Conservation (phyloP, 2,888 invertebrate species). For the Boloria selene region DNA sequence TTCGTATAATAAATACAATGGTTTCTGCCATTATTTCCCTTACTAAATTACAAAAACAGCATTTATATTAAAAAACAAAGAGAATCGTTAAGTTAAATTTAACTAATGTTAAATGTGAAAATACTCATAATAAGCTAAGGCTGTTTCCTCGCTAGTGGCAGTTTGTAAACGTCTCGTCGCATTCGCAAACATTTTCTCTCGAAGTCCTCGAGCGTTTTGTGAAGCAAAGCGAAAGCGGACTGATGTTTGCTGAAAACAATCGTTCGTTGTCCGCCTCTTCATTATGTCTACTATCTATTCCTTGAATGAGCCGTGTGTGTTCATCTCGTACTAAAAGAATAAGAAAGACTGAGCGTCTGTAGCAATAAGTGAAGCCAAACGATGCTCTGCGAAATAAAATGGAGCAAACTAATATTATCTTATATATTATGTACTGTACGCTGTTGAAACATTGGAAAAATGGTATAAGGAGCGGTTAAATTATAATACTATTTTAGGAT, state of each 20-base stretch:
- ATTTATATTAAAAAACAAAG: too few relatives aligned
- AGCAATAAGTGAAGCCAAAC: too few relatives aligned
- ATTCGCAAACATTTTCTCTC: conserved; percentile 38
- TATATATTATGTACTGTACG: too few relatives aligned
- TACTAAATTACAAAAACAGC: too few relatives aligned
- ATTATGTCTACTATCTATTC: conserved; percentile 30
- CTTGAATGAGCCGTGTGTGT: conserved; percentile 14
- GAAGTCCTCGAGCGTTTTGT: conserved; percentile 39
- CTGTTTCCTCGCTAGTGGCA: conserved; percentile 20
- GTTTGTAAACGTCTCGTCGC: conserved; percentile 35
- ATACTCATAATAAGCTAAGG: conserved; percentile 28
- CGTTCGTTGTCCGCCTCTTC: conserved; percentile 30
- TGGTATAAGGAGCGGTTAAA: too few relatives aligned
- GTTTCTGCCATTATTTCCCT: too few relatives aligned
- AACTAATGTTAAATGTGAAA: conserved; percentile 6
- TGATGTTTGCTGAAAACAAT: conserved; percentile 39
- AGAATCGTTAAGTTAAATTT: background rate
- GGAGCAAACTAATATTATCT: too few relatives aligned
- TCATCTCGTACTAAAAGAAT: background rate
- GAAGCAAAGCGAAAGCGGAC: conserved; percentile 36
- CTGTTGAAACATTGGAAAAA: too few relatives aligned
- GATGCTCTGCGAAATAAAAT: too few relatives aligned
- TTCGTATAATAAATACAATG: too few relatives aligned
- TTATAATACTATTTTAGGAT: too few relatives aligned
- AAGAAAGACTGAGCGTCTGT: too few relatives aligned